Percentiles rank a stretch among this genome's conserved stretches.
These are phyloP conservation scores for Argyrosomus japonicus DNA, from an alignment of 2,113 vertebrate genomes.

Conservation along the genomic window DNA sequence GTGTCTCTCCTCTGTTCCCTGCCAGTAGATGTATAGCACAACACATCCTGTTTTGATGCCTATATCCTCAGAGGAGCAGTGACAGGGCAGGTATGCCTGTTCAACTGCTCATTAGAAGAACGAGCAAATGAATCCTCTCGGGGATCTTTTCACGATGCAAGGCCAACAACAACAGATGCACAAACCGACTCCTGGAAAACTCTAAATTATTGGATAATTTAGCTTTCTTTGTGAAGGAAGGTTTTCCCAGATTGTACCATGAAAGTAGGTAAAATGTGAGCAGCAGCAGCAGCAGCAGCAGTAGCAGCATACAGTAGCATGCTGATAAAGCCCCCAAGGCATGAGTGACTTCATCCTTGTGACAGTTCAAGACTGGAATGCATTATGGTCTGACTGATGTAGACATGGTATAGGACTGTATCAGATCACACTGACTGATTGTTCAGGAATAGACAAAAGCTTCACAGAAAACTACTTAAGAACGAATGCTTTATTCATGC, in stretches of 20 bases:
- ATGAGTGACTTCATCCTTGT: conserved; percentile 57
- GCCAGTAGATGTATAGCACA: conserved; percentile 32
- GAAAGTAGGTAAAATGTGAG: conserved; percentile 54
- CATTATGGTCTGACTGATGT: conserved; percentile 28
- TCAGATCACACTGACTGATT: conserved; percentile 36
- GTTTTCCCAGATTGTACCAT: conserved; percentile 9
- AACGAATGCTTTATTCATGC: conserved; percentile 53
- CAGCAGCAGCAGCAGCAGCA: conserved; percentile 6
- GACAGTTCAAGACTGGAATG: conserved; percentile 49
- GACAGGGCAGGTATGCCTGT: conserved; percentile 61
- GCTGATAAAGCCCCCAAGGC: conserved; percentile 49
- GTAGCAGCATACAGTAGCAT: conserved; percentile 26
- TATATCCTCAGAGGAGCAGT: conserved; percentile 66
- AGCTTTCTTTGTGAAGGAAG: conserved; percentile 40
- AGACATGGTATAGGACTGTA: conserved; percentile 23
- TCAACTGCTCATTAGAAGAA: conserved; percentile 73
- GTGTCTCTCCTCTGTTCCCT: neutral
- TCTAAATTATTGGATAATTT: conserved; percentile 66
- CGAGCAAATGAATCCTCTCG: conserved; percentile 75
- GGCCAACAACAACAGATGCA: conserved; percentile 70
- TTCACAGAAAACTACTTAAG: conserved; percentile 23
- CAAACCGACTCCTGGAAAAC: conserved; percentile 53
- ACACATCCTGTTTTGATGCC: conserved; percentile 64
- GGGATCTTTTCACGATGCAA: conserved; percentile 55
- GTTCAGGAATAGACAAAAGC: conserved; percentile 34